Evolutionary conservation across 2,888 invertebrate species (phyloP).

Genomic region (Eilema depressum): DNA sequence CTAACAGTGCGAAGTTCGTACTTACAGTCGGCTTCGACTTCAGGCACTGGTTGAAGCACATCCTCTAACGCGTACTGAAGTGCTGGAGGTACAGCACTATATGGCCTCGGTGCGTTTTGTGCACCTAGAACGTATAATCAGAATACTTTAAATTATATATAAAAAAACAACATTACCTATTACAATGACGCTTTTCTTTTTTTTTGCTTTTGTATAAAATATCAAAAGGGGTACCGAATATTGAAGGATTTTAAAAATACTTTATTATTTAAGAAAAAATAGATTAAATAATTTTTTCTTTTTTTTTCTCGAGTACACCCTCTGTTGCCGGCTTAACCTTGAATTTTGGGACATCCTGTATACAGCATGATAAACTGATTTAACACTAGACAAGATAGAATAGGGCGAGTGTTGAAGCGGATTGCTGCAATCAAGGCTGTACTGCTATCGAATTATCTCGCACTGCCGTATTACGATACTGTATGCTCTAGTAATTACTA

Average conservation of each 20-base stretch:
- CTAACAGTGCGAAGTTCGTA: slow-evolving; percentile 19
- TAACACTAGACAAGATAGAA: neutral
- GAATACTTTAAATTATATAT: too few species aligned
- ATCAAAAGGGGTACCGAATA: too few species aligned
- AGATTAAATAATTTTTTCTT: too few species aligned
- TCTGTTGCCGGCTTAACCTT: too few species aligned
- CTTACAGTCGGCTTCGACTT: slow-evolving; percentile 77
- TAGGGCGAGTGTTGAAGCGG: neutral
- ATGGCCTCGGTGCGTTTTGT: slow-evolving; percentile 62
- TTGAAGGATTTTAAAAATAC: too few species aligned
- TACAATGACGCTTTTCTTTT: too few species aligned
- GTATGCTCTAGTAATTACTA: neutral
- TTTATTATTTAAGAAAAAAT: too few species aligned
- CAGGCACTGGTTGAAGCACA: slow-evolving; percentile 70
- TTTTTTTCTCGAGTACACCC: too few species aligned
- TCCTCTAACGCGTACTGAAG: slow-evolving; percentile 75
- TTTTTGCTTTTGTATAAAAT: too few species aligned
- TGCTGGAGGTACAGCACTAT: slow-evolving; percentile 61
- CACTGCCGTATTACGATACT: neutral
- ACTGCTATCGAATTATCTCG: too few species aligned
- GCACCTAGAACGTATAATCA: slow-evolving; percentile 57
- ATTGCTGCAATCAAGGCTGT: neutral
- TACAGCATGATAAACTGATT: neutral
- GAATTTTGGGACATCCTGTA: too few species aligned
- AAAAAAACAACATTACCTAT: too few species aligned